Base-by-base conservation (phyloP, 2,888 invertebrate species). In the Lymantria dispar region DNA sequence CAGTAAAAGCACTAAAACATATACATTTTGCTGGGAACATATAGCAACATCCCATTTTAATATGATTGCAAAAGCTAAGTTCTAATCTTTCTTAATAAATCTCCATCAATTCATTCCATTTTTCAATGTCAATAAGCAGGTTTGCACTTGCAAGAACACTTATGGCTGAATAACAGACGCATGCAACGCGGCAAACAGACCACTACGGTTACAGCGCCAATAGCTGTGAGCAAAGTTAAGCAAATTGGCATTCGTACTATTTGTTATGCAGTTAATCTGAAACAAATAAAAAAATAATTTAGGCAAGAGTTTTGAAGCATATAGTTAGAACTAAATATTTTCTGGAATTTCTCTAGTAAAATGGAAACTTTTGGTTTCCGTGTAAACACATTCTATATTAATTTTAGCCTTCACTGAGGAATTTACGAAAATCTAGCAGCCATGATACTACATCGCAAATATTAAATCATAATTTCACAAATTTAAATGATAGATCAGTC, bases 241-340 rank as follows among this genome's bases (percentile, higher is more conserved):
- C 38, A 38, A 38, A 38, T 38, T 1, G 38, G 38, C 38, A 38
- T 38, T 39, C 22, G 68, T 55, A 47, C 72, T 71, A 33, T 48
- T 45, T 0, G 72, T 3, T 1, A 9, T 12, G 13, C 2, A 38
- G 7, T 36, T 9, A 36, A 12, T n/a, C 38, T 38, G 38, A 38
- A 38, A 38, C 38, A 38, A 38, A 12, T 38, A 8, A n/a, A 1
- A 38, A 38, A 8, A 13, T 38, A 8, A 13, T 8, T 7, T 8
- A 33, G 8, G 33, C 33, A 33, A 33, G 10, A 1, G n/a, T 10
- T 10, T 10, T 33, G 8, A 33, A 33, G 33, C 33, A 33, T 10
- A 2, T 5, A 33, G 10, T 10, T 5, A n/a, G n/a, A n/a, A n/a
- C n/a, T n/a, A n/a, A n/a, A n/a, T n/a, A n/a, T n/a, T n/a, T n/a